Evolutionary conservation across 2,113 vertebrate genomes (phyloP).

Genomic region (Gnathonemus echidnorhynchus): DNA sequence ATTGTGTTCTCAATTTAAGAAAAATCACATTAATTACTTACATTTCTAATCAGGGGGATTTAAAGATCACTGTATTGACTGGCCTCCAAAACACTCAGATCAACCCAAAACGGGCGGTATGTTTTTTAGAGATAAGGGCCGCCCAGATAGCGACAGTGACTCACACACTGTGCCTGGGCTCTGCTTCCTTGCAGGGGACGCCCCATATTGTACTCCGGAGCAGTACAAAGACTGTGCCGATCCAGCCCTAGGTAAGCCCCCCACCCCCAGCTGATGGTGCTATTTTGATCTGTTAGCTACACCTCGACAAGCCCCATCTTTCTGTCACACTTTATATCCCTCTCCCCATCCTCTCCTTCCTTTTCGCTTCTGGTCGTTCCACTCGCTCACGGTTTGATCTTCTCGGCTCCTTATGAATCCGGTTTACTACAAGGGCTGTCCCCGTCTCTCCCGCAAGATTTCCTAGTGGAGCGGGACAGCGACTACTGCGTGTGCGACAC

Average conservation of each 20-base stretch:
- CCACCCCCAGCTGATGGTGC: background rate
- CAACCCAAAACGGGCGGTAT: background rate
- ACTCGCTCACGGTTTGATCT: background rate
- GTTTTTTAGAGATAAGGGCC: background rate
- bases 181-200: slow-evolving; percentile 70
- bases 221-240: slow-evolving; percentile 98
- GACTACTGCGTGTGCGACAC: slow-evolving; percentile 92
- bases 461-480: slow-evolving; percentile 93
- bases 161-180: background rate
- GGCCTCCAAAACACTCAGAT: background rate
- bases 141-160: background rate
- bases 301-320: background rate
- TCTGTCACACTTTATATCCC: background rate
- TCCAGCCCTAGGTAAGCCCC: slow-evolving; percentile 84
- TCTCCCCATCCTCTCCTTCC: background rate
- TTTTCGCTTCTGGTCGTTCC: background rate
- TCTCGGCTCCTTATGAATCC: background rate
- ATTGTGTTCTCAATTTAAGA: background rate
- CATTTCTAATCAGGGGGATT: background rate
- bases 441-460: slow-evolving; percentile 61
- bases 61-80: background rate
- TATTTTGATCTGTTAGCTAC: background rate
- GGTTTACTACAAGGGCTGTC: background rate
- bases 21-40: background rate
- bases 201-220: slow-evolving; percentile 95